Evolutionary conservation across 1,140 invertebrate genomes (phyloP).

Genomic region (Saccostrea echinata): DNA sequence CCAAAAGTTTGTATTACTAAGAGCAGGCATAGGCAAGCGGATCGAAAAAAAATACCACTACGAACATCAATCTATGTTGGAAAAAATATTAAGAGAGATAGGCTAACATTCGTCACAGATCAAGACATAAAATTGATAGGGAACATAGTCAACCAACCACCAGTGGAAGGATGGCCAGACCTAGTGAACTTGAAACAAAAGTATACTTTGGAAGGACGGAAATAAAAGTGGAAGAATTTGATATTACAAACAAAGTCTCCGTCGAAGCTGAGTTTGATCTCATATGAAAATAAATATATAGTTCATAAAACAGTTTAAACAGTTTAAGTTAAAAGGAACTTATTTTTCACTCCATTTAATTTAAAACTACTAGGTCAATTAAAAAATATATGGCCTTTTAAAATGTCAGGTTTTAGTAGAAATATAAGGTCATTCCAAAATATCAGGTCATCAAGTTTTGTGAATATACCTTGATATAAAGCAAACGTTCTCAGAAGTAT

Average conservation of each 20-base stretch:
- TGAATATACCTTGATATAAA: no score
- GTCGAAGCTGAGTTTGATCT: no score
- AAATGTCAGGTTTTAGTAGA: no score
- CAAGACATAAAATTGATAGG: not conserved
- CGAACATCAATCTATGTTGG: not conserved
- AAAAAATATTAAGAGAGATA: not conserved
- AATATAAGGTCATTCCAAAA: no score
- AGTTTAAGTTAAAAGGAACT: no score
- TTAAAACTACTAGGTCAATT: no score
- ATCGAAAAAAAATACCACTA: not conserved
- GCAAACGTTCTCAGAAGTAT: no score
- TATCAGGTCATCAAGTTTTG: no score
- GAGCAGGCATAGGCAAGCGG: not conserved
- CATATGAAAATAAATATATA: no score
- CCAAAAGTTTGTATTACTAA: not conserved
- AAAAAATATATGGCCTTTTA: no score
- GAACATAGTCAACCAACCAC: not conserved
- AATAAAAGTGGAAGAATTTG: not conserved
- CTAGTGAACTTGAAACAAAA: not conserved
- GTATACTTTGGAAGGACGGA: slow-evolving; percentile 6
- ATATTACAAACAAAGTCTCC: not conserved
- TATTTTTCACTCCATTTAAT: no score
- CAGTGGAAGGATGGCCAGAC: not conserved
- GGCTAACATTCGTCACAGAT: not conserved
- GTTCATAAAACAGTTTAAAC: no score